Base-by-base conservation (phyloP, 2,113 vertebrate genomes). In the Vimba vimba region DNA sequence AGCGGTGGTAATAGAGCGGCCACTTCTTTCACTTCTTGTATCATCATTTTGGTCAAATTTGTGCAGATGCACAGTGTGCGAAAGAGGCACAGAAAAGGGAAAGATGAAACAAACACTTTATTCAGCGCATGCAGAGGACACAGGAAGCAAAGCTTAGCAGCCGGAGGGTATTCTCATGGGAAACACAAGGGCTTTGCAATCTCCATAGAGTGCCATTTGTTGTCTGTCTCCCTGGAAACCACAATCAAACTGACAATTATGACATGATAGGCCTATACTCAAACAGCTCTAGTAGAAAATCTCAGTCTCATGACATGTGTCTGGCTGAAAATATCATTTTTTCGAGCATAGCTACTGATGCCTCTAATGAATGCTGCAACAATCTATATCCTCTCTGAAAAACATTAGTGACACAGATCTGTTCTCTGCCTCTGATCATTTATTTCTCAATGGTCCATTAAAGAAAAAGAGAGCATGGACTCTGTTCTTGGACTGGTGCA, bases 151-250 rank as follows among this genome's bases (percentile, higher is more conserved):
- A 87, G 86, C 85, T 88, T 45, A 79, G 85, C 78, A 91, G 88
- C 92, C 36, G 19, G 90, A 90, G 91, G 89, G 91, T 91, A 91
- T 91, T 92, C 86, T 91, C 92, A 86, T 89, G 89, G 76, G 85
- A 91, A 88, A 89, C 50, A 62, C 84, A 47, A 50, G 6, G 39
- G 50, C 79, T 84, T 1, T n/a, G 79, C 73, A 36, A 5, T 73
- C 81, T 86, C 68, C 85, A 93, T 90, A 94, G 87, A 89, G 88
- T 87, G 60, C 0, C 5, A 17, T 83, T 90, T 94, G 92, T 94
- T 93, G 91, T 91, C 85, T 13, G 84, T 77, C 68, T 64, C 85
- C 83, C 30, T 62, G 69, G 47, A 66, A 82, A 69, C 80, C 27
- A 80, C 55, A 36, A 79, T 66, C 39, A 81, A 66, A 30, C 45